Base-by-base conservation (phyloP, 2,888 invertebrate genomes). In the Gandaritis pyraliata region DNA sequence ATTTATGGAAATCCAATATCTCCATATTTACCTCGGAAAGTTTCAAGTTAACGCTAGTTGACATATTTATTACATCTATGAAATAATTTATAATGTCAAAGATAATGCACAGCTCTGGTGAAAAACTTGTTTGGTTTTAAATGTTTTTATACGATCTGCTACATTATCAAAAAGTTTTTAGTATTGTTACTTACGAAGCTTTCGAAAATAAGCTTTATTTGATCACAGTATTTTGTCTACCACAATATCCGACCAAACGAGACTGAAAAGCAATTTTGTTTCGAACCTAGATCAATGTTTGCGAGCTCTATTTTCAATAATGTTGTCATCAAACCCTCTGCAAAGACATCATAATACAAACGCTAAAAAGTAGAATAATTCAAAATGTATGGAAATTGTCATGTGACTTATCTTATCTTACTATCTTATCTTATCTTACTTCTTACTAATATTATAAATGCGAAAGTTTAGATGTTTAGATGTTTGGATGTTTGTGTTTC, bases 1-100 rank as follows among this genome's bases (percentile, higher is more conserved):
- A 64, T 66, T 62, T 65, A 67, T 67, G 60, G 62, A 53, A 67
- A 67, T 30, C 67, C 67, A 65, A 67, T 65, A 65, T 51, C 57
- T 43, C 46, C 61, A 45, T 61, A 55, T 49, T 52, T 52, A 58
- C 55, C 58, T 52, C 56, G 58, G 48, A 16, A 63, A 53, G 61
- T 50, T 15, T 36, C 46, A 55, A 53, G 61, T 49, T 63, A 53
- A 39, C 57, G 39, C 58, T 29, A 2, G 38, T 46, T 55, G 64
- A 58, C 45, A 55, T 64, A 33, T 66, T 66, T 64, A 66, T 63
- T 48, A 58, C 52, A n/a, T 29, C 30, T 45, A 36, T 15, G 23
- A 10, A 51, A 48, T 55, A 45, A 53, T 60, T 60, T 54, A 53
- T 51, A 16, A 54, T 23, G 23, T 36, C 23, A 36, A 49, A 10